These are phyloP conservation scores for Cryptosula pallasiana DNA, from an alignment of 2,888 invertebrate species.

Conservation along the genomic window DNA sequence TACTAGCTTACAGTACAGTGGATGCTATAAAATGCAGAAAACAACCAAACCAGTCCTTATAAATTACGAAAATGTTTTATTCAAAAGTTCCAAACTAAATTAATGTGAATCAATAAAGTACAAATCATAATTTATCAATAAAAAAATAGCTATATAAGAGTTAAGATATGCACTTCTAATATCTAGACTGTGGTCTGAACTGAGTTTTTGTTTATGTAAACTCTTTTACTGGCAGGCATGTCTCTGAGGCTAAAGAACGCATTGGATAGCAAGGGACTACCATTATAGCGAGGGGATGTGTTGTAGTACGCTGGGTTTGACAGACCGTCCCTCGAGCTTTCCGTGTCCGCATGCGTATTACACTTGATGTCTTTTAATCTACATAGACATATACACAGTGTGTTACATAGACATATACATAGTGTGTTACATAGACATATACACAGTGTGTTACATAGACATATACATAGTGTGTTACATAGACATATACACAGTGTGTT, in stretches of 20 bases:
- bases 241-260: not conserved
- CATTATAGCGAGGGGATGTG: not conserved
- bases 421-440: not conserved
- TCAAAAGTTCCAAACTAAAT: too few relatives aligned
- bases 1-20: too few relatives aligned
- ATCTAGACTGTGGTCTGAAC: constrained; percentile 5
- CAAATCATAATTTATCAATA: too few relatives aligned
- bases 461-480: too few relatives aligned
- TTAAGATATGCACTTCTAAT: too few relatives aligned
- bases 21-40: too few relatives aligned
- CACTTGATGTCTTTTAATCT: not conserved
- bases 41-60: too few relatives aligned
- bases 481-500: too few relatives aligned
- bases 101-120: too few relatives aligned
- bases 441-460: not conserved
- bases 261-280: not conserved
- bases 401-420: not conserved
- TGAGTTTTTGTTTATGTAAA: not conserved
- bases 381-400: not conserved
- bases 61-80: too few relatives aligned
- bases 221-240: not conserved
- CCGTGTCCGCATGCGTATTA: not conserved
- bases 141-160: too few relatives aligned
- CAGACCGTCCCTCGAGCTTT: constrained; percentile 17
- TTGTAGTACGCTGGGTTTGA: constrained; percentile 16